These are phyloP conservation scores for Alcedo atthis DNA, from an alignment of 2,797 vertebrate genomes.

Conservation along the genomic window DNA sequence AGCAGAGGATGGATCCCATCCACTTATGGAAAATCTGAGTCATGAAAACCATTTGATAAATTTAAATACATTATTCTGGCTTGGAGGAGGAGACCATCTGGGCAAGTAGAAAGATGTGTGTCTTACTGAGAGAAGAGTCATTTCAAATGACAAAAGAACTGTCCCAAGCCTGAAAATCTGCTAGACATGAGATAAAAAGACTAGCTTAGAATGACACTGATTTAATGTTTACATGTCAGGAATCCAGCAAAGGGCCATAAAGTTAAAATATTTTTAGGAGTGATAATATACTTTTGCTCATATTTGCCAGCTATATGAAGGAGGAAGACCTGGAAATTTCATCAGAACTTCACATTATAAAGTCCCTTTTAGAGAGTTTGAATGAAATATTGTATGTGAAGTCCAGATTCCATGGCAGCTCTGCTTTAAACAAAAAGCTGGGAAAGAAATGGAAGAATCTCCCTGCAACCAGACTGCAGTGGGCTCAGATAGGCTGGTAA, in stretches of 20 bases:
- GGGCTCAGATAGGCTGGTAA: background rate
- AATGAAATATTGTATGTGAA: background rate
- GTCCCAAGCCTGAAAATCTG: slow-evolving; percentile 6
- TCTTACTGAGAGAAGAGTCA: background rate
- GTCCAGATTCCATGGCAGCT: background rate
- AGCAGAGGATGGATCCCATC: background rate
- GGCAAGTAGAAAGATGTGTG: slow-evolving; percentile 16
- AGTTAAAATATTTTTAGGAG: background rate
- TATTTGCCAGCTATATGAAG: background rate
- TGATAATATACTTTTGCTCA: background rate
- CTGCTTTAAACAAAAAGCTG: background rate
- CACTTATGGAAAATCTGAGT: slow-evolving; percentile 38
- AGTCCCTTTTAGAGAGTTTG: background rate
- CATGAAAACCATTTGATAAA: slow-evolving; percentile 45
- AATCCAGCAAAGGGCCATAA: background rate
- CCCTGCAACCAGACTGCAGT: background rate
- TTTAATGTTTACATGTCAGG: background rate
- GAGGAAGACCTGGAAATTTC: background rate
- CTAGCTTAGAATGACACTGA: background rate
- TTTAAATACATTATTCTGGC: slow-evolving; percentile 57
- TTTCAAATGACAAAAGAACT: slow-evolving; percentile 36
- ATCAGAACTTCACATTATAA: background rate
- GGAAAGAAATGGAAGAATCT: background rate
- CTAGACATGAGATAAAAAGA: background rate
- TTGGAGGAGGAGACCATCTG: slow-evolving; percentile 63